Percentiles rank a stretch among this genome's conserved stretches.
These are phyloP conservation scores for Cyprinodon diabolis DNA, from an alignment of 2,797 vertebrate genomes.

Conservation along the genomic window DNA sequence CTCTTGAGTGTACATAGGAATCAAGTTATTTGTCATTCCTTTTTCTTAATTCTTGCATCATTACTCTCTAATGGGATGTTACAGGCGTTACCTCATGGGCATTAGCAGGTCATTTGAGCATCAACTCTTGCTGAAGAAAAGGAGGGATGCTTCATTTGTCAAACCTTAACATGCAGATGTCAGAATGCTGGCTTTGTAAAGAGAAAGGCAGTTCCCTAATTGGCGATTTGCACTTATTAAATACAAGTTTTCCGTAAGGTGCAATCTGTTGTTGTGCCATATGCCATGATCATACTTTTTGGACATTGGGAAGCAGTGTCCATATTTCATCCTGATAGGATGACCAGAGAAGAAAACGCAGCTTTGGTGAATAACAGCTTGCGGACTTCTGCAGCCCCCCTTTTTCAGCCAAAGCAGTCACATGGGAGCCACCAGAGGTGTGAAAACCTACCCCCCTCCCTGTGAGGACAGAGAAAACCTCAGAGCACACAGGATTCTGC, in stretches of 20 bases:
- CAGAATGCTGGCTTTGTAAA: constrained; percentile 50
- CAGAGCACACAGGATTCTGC: too few relatives aligned
- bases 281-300: too few relatives aligned
- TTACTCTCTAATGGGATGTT: constrained; percentile 67
- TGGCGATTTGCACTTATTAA: constrained; percentile 64
- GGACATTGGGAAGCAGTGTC: too few relatives aligned
- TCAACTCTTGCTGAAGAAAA: constrained; percentile 51
- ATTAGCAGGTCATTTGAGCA: constrained; percentile 67
- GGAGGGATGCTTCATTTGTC: constrained; percentile 64
- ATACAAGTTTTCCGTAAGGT: constrained; percentile 37
- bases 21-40: constrained; percentile 57
- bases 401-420: too few relatives aligned
- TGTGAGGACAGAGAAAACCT: too few relatives aligned
- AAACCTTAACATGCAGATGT: constrained; percentile 66
- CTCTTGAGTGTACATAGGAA: constrained; percentile 24
- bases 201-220: constrained; percentile 57
- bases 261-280: too few relatives aligned
- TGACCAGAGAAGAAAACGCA: too few relatives aligned
- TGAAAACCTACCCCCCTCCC: too few relatives aligned
- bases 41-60: constrained; percentile 59
- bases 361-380: too few relatives aligned
- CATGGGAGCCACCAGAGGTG: too few relatives aligned
- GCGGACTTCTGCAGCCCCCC: too few relatives aligned
- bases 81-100: constrained; percentile 55
- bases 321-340: too few relatives aligned